Evolutionary conservation across 2,888 invertebrate genomes (phyloP), one percentile per base, ranked within the genome.

Genomic region (Agrochola lychnidis): DNA sequence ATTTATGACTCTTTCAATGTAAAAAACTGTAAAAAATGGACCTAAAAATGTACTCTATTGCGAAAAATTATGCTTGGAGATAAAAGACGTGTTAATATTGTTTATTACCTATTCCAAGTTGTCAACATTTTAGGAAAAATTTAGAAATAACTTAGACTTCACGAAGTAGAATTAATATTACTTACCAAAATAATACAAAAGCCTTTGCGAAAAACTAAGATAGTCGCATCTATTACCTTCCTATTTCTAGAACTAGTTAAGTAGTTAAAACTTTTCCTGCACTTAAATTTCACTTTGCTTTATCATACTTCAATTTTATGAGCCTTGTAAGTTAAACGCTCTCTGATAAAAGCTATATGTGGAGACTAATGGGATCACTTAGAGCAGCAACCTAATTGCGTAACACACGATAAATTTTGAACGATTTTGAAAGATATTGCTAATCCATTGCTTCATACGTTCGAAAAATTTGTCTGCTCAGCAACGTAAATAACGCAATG

Each of bases 221-320:
- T 71, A 75, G 36, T 25, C 56, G 64, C 59, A 75, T 78, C 66
- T 69, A 75, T 66, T 75, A 76, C 64, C 25, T 59, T 40, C 25
- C 59, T 53, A 30, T 69, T 67, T 71, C 69, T 69, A 14, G 56
- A 82, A 83, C 80, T 70, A 72, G 14, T 36, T 62, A 57, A 77
- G 82, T 79, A 77, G 75, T 85, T 81, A 69, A 87, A 84, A 85
- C 63, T 87, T 87, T 68, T n/a, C 53, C 74, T 79, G 87, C 85
- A 85, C 85, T 85, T 79, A 85, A 81, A 87, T 75, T 85, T 85
- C 85, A 85, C 82, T 85, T 87, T 70, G 72, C 79, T 84, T 79
- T 86, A 85, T 81, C 78, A 86, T 79, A 75, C 74, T 88, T 79
- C 51, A 84, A 76, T 79, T 86, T 81, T 88, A 88, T 81, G 70